Evolutionary conservation across 2,888 invertebrate genomes (phyloP).

Genomic region (Athalia circularis): DNA sequence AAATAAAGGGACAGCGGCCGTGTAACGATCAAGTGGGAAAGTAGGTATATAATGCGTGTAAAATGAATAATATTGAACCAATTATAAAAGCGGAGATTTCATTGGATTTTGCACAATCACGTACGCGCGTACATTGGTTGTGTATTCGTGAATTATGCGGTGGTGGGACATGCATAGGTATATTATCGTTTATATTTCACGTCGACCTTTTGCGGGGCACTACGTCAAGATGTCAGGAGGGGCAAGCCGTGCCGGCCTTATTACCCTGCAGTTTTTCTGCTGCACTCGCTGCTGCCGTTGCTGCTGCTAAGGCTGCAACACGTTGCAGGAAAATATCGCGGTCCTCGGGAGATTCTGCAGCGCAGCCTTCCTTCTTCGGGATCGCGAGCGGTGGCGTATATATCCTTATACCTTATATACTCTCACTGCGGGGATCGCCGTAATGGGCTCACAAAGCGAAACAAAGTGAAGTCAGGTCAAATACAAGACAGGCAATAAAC

Average conservation of each 20-base stretch:
- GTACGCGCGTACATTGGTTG: background rate
- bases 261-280: background rate
- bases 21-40: too few relatives aligned
- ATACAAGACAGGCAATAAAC: constrained; percentile 73
- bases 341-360: too few relatives aligned
- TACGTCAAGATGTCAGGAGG: constrained; percentile 74
- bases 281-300: too few relatives aligned
- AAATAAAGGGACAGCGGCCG: too few relatives aligned
- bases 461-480: constrained; percentile 74
- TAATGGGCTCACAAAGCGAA: constrained; percentile 74
- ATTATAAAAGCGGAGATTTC: too few relatives aligned
- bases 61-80: background rate
- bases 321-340: too few relatives aligned
- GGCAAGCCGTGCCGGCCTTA: constrained; percentile 55
- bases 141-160: background rate
- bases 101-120: too few relatives aligned
- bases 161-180: background rate
- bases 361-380: background rate
- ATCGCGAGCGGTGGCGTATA: background rate
- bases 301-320: too few relatives aligned
- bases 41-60: background rate
- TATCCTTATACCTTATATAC: background rate
- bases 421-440: constrained; percentile 62
- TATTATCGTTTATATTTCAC: constrained; percentile 69
- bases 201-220: constrained; percentile 73